Evolutionary conservation across 1,140 invertebrate genomes (phyloP).

Genomic region (Camponotus vicinus): DNA sequence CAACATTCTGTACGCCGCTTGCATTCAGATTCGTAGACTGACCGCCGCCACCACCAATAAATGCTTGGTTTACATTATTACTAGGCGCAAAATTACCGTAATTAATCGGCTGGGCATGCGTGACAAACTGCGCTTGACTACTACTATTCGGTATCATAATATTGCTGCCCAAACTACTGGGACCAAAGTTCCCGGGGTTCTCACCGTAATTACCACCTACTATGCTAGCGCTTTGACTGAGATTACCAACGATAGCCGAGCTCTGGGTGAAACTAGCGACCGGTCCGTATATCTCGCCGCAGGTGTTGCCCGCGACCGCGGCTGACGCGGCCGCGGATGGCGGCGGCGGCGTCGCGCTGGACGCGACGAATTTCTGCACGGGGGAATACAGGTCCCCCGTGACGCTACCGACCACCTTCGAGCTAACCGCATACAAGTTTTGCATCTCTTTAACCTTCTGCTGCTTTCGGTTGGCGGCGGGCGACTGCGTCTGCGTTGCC

Average conservation of each 20-base stretch:
- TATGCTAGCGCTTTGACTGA: conserved; percentile 81
- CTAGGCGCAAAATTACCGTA: conserved; percentile 54
- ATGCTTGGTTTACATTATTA: conserved; percentile 56
- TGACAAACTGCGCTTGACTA: conserved; percentile 45
- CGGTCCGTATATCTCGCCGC: conserved; percentile 83
- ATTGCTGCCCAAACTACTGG: conserved; percentile 73
- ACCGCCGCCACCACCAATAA: conserved; percentile 40
- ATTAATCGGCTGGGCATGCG: conserved; percentile 60
- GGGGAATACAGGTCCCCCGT: conserved; percentile 79
- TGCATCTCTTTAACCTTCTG: conserved; percentile 82
- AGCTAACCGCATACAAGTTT: conserved; percentile 82
- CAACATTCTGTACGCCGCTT: conserved; percentile 42
- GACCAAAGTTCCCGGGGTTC: conserved; percentile 77
- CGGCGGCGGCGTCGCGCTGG: conserved; percentile 48
- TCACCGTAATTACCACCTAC: conserved; percentile 76
- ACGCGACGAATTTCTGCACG: conserved; percentile 78
- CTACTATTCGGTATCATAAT: conserved; percentile 44
- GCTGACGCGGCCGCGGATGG: conserved; percentile 60
- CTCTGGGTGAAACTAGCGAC: conserved; percentile 84
- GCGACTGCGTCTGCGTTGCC: conserved; percentile 77
- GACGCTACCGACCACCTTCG: conserved; percentile 74
- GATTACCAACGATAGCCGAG: conserved; percentile 82
- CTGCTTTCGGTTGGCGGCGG: conserved; percentile 76
- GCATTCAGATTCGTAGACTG: conserved; percentile 52
- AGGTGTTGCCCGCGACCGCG: conserved; percentile 49